Percentiles rank a stretch among this genome's conserved stretches.
phyloP scores from a whole-genome alignment of 2,797 vertebrate species.

The Fistularia commersonii region DNA sequence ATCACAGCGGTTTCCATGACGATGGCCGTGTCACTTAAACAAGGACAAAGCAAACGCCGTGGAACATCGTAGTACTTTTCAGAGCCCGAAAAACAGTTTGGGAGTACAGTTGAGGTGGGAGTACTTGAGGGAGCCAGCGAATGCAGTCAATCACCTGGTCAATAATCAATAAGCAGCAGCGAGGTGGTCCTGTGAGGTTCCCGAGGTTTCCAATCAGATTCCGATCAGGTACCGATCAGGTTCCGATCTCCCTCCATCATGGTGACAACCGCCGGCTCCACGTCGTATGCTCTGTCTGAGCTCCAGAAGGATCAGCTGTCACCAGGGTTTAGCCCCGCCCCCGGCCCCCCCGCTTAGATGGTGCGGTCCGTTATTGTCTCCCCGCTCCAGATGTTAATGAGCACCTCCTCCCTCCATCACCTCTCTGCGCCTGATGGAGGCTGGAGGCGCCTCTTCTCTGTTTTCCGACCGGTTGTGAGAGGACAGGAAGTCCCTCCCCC shows the following conservation, averaged over 20 bases:
- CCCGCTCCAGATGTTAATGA: slow-evolving; percentile 68
- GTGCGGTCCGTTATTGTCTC: slow-evolving; percentile 51
- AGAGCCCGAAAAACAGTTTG: too few species aligned
- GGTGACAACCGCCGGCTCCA: neutral
- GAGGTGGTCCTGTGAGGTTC: too few species aligned
- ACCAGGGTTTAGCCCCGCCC: neutral
- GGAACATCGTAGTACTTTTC: too few species aligned
- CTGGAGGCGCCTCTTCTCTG: neutral
- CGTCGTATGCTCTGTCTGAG: slow-evolving; percentile 2
- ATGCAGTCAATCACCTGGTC: too few species aligned
- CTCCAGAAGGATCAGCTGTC: slow-evolving; percentile 28
- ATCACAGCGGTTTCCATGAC: slow-evolving; percentile 57
- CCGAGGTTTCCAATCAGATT: too few species aligned
- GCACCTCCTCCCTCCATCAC: neutral
- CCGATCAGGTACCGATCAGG: too few species aligned
- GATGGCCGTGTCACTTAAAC: neutral
- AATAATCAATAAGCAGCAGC: too few species aligned
- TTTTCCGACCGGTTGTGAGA: neutral
- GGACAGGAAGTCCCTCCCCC: too few species aligned
- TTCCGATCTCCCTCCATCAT: too few species aligned
- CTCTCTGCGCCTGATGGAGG: neutral
- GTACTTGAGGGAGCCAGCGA: too few species aligned
- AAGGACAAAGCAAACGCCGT: too few species aligned
- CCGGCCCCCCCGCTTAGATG: slow-evolving; percentile 45
- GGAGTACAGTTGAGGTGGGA: too few species aligned